Conservation (phyloP, 1,140 invertebrate genomes). For the Arion vulgaris region DNA sequence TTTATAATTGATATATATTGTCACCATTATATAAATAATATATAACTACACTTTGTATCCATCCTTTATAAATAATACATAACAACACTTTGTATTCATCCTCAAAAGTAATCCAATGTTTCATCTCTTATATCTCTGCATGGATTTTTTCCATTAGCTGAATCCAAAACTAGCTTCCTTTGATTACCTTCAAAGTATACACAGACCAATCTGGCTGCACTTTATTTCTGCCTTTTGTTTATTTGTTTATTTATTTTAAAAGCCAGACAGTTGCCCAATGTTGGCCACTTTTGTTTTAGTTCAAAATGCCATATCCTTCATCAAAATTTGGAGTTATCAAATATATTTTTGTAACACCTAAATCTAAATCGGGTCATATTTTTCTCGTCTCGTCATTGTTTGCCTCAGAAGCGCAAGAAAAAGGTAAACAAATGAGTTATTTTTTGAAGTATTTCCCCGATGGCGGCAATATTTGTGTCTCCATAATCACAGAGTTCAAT, state of each 20-base stretch:
- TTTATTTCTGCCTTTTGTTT: background rate
- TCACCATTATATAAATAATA: too few relatives aligned
- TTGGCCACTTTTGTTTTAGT: background rate
- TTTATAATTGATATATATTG: too few relatives aligned
- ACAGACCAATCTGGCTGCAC: background rate
- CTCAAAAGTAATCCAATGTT: too few relatives aligned
- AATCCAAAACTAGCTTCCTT: background rate
- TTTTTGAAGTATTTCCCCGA: background rate
- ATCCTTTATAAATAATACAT: too few relatives aligned
- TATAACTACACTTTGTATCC: too few relatives aligned
- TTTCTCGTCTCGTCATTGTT: constrained; percentile 19
- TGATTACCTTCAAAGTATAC: background rate
- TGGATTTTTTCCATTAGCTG: too few relatives aligned
- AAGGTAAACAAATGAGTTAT: constrained; percentile 23
- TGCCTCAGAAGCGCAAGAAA: constrained; percentile 40
- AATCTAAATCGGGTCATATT: background rate
- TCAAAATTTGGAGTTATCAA: background rate
- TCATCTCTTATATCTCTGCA: too few relatives aligned
- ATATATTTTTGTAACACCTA: background rate
- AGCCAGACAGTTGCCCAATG: background rate
- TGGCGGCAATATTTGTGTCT: background rate
- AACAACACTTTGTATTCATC: too few relatives aligned
- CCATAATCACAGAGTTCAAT: background rate
- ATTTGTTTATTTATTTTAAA: background rate
- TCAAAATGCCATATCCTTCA: background rate